Base-by-base conservation (phyloP, 2,888 invertebrate genomes). In the Cordilura impudica region DNA sequence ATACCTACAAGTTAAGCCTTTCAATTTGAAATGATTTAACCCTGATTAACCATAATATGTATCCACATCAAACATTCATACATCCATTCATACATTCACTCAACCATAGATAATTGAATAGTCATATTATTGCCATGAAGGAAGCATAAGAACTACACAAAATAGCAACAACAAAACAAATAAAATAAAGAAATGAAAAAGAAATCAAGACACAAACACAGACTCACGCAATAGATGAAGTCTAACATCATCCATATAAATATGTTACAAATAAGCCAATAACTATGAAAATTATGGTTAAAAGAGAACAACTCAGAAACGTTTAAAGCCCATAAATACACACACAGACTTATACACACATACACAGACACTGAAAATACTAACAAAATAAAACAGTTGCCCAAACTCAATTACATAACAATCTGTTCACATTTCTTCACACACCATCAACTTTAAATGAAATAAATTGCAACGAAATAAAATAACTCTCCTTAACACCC, bases 371-470 rank as follows among this genome's bases (percentile, higher is more conserved):
- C 31, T 2, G 31, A 8, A 10, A 31, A 31, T 31, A 31, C 31
- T 31, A 8, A 7, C 4, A 39, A 26, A 26, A 31, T 61, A 71
- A 80, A 83, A 77, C 73, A 76, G 69, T 79, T 74, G 86, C 86
- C 86, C 86, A 87, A 87, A 88, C 87, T 88, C 88, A 87, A 87
- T 87, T 87, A 88, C 85, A 87, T 85, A 88, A 87, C 87, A 88
- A 88, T 88, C 88, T 88, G 88, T 88, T 88, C 88, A 88, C 87
- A 88, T 88, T 88, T 88, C 86, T 87, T 87, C 85, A 88, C 87
- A 88, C 87, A 87, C 87, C 87, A 87, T 87, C 88, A 87, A 88
- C 85, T 85, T 85, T 84, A 86, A 86, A 86, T 87, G 85, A 86
- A 78, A 81, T 67, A 75, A 72, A 49, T 56, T 61, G 51, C 14